Percentiles rank a stretch among this genome's conserved stretches.
These are phyloP conservation scores for Dromius quadrimaculatus DNA, from an alignment of 2,888 invertebrate genomes.

Conservation along the genomic window DNA sequence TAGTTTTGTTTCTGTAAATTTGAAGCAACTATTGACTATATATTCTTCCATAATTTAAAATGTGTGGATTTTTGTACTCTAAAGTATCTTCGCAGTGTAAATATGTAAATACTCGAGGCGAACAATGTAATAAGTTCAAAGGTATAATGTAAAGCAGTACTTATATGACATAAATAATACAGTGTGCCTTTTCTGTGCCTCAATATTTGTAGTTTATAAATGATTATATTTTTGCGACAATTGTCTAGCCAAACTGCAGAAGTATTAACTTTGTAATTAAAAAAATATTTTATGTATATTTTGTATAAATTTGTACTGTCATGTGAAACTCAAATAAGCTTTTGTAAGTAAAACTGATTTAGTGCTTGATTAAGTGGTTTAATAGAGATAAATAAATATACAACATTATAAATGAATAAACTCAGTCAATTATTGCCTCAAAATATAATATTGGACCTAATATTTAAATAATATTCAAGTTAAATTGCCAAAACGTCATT, in stretches of 20 bases:
- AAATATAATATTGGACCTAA: no score
- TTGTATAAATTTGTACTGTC: constrained; percentile 52
- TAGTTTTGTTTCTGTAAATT: background rate
- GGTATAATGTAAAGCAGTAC: constrained; percentile 48
- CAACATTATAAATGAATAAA: constrained; percentile 11
- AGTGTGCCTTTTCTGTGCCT: constrained; percentile 47
- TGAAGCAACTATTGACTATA: constrained; percentile 4
- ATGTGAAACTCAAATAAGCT: constrained; percentile 59
- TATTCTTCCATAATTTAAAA: constrained; percentile 20
- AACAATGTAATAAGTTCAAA: constrained; percentile 37
- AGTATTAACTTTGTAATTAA: constrained; percentile 50
- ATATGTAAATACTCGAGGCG: constrained; percentile 45
- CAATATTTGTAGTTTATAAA: constrained; percentile 27
- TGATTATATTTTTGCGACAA: constrained; percentile 30
- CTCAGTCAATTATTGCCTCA: no score
- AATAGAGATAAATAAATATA: constrained; percentile 50
- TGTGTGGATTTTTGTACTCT: constrained; percentile 30
- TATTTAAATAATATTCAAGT: no score
- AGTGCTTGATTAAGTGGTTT: constrained; percentile 61
- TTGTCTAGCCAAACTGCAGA: constrained; percentile 26
- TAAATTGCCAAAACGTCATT: no score
- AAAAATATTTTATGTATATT: constrained; percentile 47
- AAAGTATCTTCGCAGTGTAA: constrained; percentile 22
- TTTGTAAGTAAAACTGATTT: constrained; percentile 64
- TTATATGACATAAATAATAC: constrained; percentile 22